Base-by-base conservation (phyloP, 2,113 vertebrate genomes). In the Bungarus multicinctus region DNA sequence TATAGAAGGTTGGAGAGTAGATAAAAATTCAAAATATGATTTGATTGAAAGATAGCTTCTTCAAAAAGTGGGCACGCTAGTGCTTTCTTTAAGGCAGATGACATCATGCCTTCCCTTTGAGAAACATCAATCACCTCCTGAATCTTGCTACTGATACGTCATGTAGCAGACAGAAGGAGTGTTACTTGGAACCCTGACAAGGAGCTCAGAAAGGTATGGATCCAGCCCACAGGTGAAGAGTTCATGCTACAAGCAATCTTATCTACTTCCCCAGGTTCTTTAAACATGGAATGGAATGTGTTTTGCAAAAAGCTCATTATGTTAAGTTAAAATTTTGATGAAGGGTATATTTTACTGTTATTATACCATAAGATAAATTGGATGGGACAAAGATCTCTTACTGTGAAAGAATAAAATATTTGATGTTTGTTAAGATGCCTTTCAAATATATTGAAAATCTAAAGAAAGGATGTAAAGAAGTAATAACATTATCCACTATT, bases 281-380 rank as follows among this genome's bases (percentile, higher is more conserved):
- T 30, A 4, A n/a, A 69, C 11, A n/a, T 93, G 47, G 47, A 50
- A 52, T 30, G 12, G 0, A n/a, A 52, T 47, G 1, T 81, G 4
- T 86, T 92, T 87, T 85, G 11, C 0, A 0, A 55, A 55, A 34
- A 55, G 0, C 39, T 50, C 1, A 0, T 43, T 39, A 1, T 0
- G 39, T 55, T 20, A 85, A 74, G 5, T 12, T 23, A 88, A 74
- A 94, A 52, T 25, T 11, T 91, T 14, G 0, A 0, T 85, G 30
- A 89, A 90, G 20, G 10, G 89, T 81, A 34, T 50, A 90, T 27
- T 88, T 93, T 95, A 1, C 18, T 60, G 2, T 50, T 94, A 45
- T 81, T 91, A 91, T 85, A 45, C 34, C 16, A 52, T 25, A 25
- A 81, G 91, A n/a, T 8, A 92, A 25, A 91, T 88, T 52, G 52